Base-by-base conservation (phyloP, 1,140 invertebrate species). In the Cardiocondyla obscurior region DNA sequence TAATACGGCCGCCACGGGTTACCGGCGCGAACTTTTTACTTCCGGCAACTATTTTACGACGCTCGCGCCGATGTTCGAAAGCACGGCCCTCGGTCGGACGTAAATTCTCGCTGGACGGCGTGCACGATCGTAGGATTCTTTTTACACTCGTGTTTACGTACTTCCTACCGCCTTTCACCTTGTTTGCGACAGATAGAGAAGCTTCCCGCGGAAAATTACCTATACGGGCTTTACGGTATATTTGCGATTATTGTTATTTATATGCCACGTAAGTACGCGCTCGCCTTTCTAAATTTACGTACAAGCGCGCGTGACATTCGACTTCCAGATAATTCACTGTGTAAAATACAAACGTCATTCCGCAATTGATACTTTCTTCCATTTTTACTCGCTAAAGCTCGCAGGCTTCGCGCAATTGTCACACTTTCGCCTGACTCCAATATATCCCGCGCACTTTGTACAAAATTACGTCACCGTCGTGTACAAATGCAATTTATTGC, bases 191-290 rank as follows among this genome's bases (percentile, higher is more conserved):
- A 39, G 33, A 53, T 72, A 53, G 30, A 12, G 55, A 10, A 46
- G 16, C 8, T 49, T 39, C n/a, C 14, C 39, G 25, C 25, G 25
- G 64, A 69, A 49, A 19, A 46, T 0, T 39, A 57, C 2, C 3
- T 25, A 69, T 49, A 49, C 65, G 65, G 65, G 19, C n/a, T 72
- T 55, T 36, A 55, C 30, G 33, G 49, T 72, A 70, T 46, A 49
- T 49, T 49, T 30, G 39, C 16, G 69, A 36, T 53, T 70, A 49
- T 46, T 30, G 64, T 19, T 53, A 12, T 28, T 39, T 57, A 46
- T 36, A 51, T 30, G 19, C 4, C 12, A 2, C 33, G 2, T 30
- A 39, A n/a, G 28, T n/a, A n/a, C 28, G 3, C 7, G 36, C 44
- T 64, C 25, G 4, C 7, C 22, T 67, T 67, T 67, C 25, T 46